Percentiles rank a stretch among this genome's conserved stretches.
phyloP scores from a whole-genome alignment of 2,113 vertebrate genomes.

The Catharus bicknelli region DNA sequence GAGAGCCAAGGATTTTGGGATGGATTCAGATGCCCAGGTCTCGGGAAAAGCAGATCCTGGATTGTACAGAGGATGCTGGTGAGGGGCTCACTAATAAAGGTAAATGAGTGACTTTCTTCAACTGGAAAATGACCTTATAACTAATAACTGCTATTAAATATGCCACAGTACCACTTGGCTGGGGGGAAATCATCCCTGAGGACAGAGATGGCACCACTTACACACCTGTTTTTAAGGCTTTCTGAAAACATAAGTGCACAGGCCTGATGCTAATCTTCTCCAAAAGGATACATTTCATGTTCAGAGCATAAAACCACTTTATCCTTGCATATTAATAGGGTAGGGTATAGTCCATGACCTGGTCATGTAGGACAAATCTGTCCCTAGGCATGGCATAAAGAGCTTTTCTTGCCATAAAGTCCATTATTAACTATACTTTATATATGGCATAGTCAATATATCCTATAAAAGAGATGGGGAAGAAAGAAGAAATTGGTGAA shows the following conservation, averaged over 20 bases:
- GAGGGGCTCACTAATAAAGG: not conserved
- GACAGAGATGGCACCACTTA: slow-evolving; percentile 52
- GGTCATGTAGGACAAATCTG: slow-evolving; percentile 10
- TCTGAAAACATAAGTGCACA: slow-evolving; percentile 53
- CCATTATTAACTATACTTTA: slow-evolving; percentile 24
- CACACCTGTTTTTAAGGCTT: slow-evolving; percentile 57
- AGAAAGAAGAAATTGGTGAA: not conserved
- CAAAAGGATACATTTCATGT: slow-evolving; percentile 48
- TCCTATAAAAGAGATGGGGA: not conserved
- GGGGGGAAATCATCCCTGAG: slow-evolving; percentile 42
- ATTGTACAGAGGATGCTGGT: not conserved
- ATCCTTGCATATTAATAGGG: slow-evolving; percentile 50
- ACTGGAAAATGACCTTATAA: not conserved
- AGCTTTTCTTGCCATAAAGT: slow-evolving; percentile 21
- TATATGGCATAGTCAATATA: slow-evolving; percentile 24
- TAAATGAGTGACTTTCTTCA: not conserved
- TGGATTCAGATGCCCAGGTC: fast-evolving
- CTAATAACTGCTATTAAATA: not conserved
- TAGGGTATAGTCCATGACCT: slow-evolving; percentile 11
- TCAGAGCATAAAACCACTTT: slow-evolving; percentile 19
- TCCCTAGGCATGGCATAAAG: slow-evolving; percentile 26
- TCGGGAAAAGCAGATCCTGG: not conserved
- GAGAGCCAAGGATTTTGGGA: not conserved
- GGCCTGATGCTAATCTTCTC: slow-evolving; percentile 39
- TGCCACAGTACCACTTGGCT: not conserved